These are phyloP conservation scores for Nasonia longicornis DNA, from an alignment of 1,140 invertebrate genomes.

Conservation along the genomic window DNA sequence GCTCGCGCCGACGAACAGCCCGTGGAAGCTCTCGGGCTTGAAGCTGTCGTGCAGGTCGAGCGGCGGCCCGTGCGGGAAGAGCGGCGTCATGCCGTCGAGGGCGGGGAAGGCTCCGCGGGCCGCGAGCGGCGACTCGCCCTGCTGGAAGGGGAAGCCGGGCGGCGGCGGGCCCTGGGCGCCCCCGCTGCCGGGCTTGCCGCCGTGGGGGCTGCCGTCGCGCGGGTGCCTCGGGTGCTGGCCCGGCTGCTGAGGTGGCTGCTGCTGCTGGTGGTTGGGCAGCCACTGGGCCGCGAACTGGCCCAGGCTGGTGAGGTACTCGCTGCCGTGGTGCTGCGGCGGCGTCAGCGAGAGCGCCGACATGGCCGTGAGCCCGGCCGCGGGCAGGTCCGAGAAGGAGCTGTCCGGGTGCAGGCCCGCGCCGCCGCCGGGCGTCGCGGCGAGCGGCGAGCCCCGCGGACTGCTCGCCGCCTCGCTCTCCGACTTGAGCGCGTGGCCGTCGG, in stretches of 20 bases:
- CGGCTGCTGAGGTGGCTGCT: constrained; percentile 52
- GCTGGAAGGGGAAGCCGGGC: constrained; percentile 42
- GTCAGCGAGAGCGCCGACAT: constrained; percentile 81
- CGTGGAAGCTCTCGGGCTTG: constrained; percentile 63
- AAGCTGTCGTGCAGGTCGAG: constrained; percentile 64
- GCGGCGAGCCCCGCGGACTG: constrained; percentile 64
- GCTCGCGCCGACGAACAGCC: constrained; percentile 58
- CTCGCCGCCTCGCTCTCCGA: constrained; percentile 64
- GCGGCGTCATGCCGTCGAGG: constrained; percentile 49
- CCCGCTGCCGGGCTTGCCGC: constrained; percentile 36
- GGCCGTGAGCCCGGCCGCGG: constrained; percentile 72
- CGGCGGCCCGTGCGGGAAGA: constrained; percentile 59
- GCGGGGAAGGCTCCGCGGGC: constrained; percentile 59
- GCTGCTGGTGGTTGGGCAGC: constrained; percentile 58
- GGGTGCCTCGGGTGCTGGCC: constrained; percentile 44
- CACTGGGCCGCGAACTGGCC: constrained; percentile 64
- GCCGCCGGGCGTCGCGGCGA: constrained; percentile 56
- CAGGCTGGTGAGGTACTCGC: constrained; percentile 67
- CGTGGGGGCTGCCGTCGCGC: constrained; percentile 60
- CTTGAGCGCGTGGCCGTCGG: constrained; percentile 54
- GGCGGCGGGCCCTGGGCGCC: constrained; percentile 40
- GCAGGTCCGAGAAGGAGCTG: constrained; percentile 62
- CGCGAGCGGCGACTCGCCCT: constrained; percentile 54
- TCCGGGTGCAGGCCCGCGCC: constrained; percentile 59
- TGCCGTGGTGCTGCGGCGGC: constrained; percentile 74